These are phyloP conservation scores for Gasterosteus nipponicus DNA, from an alignment of 2,113 vertebrate species.

Conservation along the genomic window DNA sequence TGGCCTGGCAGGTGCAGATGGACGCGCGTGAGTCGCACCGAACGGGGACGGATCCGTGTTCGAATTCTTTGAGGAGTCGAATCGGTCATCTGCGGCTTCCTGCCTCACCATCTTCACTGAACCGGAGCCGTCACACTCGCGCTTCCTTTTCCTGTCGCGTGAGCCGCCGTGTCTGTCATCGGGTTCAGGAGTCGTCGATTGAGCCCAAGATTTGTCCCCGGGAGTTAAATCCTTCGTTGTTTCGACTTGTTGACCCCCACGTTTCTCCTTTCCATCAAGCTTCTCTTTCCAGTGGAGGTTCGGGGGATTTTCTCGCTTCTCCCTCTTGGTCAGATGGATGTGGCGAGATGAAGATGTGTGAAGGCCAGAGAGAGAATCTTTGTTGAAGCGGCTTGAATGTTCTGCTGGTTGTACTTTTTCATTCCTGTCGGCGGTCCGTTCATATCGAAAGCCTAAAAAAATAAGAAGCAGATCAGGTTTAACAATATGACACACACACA, in stretches of 20 bases:
- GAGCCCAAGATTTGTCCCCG: constrained; percentile 79
- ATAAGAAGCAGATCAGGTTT: constrained; percentile 27
- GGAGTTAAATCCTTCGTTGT: constrained; percentile 81
- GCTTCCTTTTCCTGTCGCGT: constrained; percentile 81
- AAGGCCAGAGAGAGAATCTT: constrained; percentile 27
- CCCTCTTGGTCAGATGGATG: constrained; percentile 33
- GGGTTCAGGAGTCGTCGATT: constrained; percentile 67
- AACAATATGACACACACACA: no score
- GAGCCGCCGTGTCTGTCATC: constrained; percentile 75
- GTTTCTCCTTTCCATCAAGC: constrained; percentile 58
- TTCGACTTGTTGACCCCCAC: constrained; percentile 67
- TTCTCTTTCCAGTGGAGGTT: constrained; percentile 65
- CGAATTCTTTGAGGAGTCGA: constrained; percentile 27
- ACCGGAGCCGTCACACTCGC: constrained; percentile 73
- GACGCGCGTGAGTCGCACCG: constrained; percentile 65
- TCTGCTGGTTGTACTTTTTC: constrained; percentile 62
- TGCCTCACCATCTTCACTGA: constrained; percentile 85
- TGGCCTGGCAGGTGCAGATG: constrained; percentile 36
- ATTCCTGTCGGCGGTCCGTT: constrained; percentile 49
- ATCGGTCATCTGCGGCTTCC: constrained; percentile 81
- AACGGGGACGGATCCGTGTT: constrained; percentile 66
- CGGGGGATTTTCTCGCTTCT: constrained; percentile 78
- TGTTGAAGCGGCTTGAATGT: constrained; percentile 77
- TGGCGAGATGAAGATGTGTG: background rate
- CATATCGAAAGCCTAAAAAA: constrained; percentile 83